These are phyloP conservation scores for Cryptosula pallasiana DNA, from an alignment of 2,888 invertebrate genomes.

Conservation along the genomic window DNA sequence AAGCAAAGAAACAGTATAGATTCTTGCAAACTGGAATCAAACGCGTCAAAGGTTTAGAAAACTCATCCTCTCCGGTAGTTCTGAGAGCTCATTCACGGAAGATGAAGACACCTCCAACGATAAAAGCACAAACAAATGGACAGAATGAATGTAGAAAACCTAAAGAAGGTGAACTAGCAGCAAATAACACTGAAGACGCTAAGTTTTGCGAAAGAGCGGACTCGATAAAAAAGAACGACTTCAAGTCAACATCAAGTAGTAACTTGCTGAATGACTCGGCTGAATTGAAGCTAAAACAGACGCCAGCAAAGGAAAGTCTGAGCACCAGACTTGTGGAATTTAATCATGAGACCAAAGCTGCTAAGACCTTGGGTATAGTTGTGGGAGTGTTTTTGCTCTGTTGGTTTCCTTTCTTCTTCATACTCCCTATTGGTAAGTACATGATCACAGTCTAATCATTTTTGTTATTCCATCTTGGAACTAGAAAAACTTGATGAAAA, in stretches of 20 bases:
- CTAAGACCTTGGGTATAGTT: conserved; percentile 64
- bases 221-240: neutral
- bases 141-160: no score
- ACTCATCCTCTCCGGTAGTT: neutral
- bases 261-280: neutral
- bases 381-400: conserved; percentile 64
- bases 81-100: neutral
- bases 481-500: no score
- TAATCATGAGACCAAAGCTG: conserved; percentile 62
- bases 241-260: neutral
- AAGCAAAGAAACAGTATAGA: conserved; percentile 56
- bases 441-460: no score
- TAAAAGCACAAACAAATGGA: neutral
- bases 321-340: conserved; percentile 31
- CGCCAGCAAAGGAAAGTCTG: neutral
- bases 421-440: conserved; percentile 61
- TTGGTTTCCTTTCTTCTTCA: conserved; percentile 67
- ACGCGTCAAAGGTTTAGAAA: neutral
- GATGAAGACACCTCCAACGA: neutral
- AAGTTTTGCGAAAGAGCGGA: neutral
- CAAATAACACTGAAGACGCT: neutral
- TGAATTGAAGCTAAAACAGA: neutral
- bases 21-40: conserved; percentile 54
- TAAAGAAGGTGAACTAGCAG: neutral
- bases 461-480: no score